Base-by-base conservation (phyloP, 2,797 vertebrate species). In the Manis pentadactyla region DNA sequence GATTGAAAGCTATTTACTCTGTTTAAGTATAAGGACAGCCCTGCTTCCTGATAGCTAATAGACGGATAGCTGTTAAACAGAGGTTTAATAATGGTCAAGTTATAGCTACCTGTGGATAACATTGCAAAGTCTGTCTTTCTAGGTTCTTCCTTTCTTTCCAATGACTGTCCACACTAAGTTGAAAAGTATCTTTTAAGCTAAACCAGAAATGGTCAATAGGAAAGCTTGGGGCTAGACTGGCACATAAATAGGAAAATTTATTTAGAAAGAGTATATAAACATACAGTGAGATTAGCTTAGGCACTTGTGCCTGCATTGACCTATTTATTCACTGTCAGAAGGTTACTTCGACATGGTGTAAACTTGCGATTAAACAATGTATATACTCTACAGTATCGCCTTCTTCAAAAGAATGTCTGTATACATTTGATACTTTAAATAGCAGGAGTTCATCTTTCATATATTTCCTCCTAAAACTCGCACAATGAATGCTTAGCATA, bases 81-180 rank as follows among this genome's bases (percentile, higher is more conserved):
- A 90, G 71, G 34, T 86, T 13, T 68, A 74, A 25, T 78, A 55
- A 81, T 31, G 4, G 17, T 81, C 31, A 86, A 79, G 1, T 11
- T 49, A 42, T 53, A 29, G 17, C 49, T 82, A 18, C 7, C 21
- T 74, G 7, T 71, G 57, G 1, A 51, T n/a, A 87, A n/a, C 13
- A 89, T 59, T 73, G 37, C 53, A 69, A 19, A 88, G 63, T 83
- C 71, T 90, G 21, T 42, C 7, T 79, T 34, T 71, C 53, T 4
- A 61, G 27, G 34, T 29, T 92, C 17, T 88, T 93, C 5, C 11
- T 93, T 94, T 94, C 75, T 59, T 93, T 90, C 39, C 12, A 85
- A 29, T 53, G 12, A 68, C 68, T 90, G 37, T 27, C 19, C 69
- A 77, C 4, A 61, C 9, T 68, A 66, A 84, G 27, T 68, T 61